These are phyloP conservation scores for Mus caroli DNA, from an alignment of 2,797 vertebrate species.

Conservation along the genomic window DNA sequence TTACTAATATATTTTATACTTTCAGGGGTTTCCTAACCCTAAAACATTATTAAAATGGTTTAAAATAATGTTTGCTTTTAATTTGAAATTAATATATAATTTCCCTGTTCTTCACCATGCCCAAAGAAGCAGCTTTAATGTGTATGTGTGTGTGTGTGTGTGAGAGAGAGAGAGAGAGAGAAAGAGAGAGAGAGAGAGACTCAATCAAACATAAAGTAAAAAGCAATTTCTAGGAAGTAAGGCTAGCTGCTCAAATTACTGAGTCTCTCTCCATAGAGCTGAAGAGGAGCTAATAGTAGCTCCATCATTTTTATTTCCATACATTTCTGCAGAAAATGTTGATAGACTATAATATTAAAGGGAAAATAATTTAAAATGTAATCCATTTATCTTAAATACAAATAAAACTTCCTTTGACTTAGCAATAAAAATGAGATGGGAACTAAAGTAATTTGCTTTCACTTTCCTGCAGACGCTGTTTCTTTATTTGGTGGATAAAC, in stretches of 20 bases:
- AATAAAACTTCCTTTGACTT: constrained; percentile 79
- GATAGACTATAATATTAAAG: constrained; percentile 69
- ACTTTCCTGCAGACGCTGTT: constrained; percentile 78
- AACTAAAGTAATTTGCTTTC: constrained; percentile 76
- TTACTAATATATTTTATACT: constrained; percentile 46
- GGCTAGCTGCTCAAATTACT: constrained; percentile 75
- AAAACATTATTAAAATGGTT: constrained; percentile 49
- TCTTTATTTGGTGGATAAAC: constrained; percentile 81
- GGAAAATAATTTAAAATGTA: constrained; percentile 77
- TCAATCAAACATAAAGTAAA: constrained; percentile 66
- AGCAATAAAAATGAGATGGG: constrained; percentile 77
- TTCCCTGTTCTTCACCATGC: constrained; percentile 22
- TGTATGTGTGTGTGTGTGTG: too few relatives aligned
- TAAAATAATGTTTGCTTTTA: constrained; percentile 1
- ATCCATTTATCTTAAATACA: constrained; percentile 80
- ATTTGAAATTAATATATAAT: constrained; percentile 69
- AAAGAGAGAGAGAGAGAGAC: neutral
- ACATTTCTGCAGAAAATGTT: constrained; percentile 73
- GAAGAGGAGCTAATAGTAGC: constrained; percentile 59
- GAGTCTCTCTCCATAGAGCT: constrained; percentile 50
- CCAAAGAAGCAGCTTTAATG: constrained; percentile 28
- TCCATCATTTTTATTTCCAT: constrained; percentile 71
- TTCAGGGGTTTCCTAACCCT: neutral
- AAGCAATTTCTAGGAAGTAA: constrained; percentile 72
- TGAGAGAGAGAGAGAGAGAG: neutral